These are phyloP conservation scores for Chlamydotis undulata DNA, from an alignment of 2,113 vertebrate genomes.

Conservation along the genomic window DNA sequence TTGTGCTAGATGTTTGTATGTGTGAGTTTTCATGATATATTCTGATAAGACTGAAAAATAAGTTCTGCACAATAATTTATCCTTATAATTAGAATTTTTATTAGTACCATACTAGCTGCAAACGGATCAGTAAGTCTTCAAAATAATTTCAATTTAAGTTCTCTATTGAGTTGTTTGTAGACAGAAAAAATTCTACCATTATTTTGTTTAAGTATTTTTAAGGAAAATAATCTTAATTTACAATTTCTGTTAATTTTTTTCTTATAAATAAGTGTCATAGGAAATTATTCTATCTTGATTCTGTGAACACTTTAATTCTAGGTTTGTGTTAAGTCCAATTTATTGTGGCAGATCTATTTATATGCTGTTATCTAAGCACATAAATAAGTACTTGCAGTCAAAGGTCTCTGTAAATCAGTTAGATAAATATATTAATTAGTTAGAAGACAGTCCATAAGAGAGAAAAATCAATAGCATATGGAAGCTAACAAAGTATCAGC, in stretches of 20 bases:
- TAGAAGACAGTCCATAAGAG: neutral
- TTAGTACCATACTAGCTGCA: neutral
- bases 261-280: neutral
- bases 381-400: neutral
- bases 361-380: neutral
- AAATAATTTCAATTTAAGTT: neutral
- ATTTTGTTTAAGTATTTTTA: neutral
- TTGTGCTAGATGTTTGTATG: neutral
- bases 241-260: neutral
- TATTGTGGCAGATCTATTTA: slow-evolving; percentile 7
- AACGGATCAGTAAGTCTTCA: neutral
- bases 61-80: neutral
- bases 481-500: neutral
- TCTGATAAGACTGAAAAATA: neutral
- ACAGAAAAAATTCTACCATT: neutral
- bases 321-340: neutral
- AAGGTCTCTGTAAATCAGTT: neutral
- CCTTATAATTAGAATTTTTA: neutral
- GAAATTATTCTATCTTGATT: neutral
- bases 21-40: neutral
- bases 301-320: neutral
- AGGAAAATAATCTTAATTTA: neutral
- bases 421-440: slow-evolving; percentile 54
- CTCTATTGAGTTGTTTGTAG: neutral
- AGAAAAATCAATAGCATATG: neutral